Evolutionary conservation across 2,888 invertebrate species (phyloP).

Genomic region (Actias luna): DNA sequence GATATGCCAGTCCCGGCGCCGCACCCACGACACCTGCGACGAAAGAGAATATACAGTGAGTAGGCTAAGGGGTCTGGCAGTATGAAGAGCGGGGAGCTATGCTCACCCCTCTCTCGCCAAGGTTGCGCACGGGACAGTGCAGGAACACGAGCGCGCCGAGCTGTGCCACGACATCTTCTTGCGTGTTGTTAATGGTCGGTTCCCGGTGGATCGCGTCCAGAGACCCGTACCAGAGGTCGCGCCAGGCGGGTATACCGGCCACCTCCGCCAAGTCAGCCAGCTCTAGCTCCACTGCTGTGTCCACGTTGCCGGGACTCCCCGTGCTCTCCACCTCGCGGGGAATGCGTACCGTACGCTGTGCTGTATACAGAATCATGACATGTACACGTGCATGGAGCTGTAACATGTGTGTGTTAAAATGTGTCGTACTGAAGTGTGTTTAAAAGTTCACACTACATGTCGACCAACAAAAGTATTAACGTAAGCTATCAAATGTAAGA

Average conservation of each 20-base stretch:
- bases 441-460: no score
- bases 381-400: no score
- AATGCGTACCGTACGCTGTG: background rate
- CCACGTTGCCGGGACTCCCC: background rate
- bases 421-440: no score
- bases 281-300: background rate
- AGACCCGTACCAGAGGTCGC: conserved; percentile 83
- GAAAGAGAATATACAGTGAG: background rate
- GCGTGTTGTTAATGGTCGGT: conserved; percentile 86
- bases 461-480: no score
- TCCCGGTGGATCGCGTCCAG: conserved; percentile 68
- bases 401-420: no score
- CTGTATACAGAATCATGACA: background rate
- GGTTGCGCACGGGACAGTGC: conserved; percentile 89
- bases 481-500: no score
- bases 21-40: conserved; percentile 93
- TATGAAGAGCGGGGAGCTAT: no score
- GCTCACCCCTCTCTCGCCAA: conserved; percentile 87
- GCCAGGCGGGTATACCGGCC: conserved; percentile 79
- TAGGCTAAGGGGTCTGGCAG: no score
- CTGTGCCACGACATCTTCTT: conserved; percentile 88
- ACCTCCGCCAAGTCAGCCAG: conserved; percentile 40
- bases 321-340: background rate
- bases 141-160: conserved; percentile 90
- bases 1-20: conserved; percentile 96